Base-by-base conservation (phyloP, 2,113 vertebrate genomes). In the Tonatia bakeri region DNA sequence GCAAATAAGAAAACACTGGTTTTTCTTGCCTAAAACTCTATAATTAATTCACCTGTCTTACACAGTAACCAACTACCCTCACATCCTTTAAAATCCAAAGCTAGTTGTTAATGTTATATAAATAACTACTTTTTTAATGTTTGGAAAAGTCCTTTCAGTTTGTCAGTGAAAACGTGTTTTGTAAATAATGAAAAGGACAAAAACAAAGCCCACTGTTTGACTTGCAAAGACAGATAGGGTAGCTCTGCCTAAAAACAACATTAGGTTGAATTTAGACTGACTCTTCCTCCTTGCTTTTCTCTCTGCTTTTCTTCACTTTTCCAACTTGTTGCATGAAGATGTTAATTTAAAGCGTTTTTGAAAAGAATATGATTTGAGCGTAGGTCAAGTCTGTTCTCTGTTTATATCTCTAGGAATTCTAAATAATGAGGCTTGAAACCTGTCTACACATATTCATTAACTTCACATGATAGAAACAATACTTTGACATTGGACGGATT, bases 291-390 rank as follows among this genome's bases (percentile, higher is more conserved):
- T 69, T 52, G n/a, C 31, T 36, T 90, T 65, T 31, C 72, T 54
- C 43, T 79, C 36, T 81, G 24, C 61, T 77, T 82, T 94, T 76
- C 56, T 61, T 72, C 54, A 6, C 45, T 84, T 94, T 94, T 79
- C 87, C 96, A 97, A 97, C 98, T 97, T 98, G 98, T 98, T 98
- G 96, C 96, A 93, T 94, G 50, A 73, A 86, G 36, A 17, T 86
- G 38, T 97, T 97, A 96, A 80, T 89, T 70, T 33, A 79, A 79
- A 73, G 76, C 76, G 93, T 76, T 73, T 94, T 86, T 79, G 54
- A 82, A 43, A 89, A 96, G 89, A 40, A 79, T 83, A 81, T 50
- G 72, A 93, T 95, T n/a, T 95, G 65, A 93, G 31, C 75, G 77
- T 52, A 91, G 89, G 91, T 95, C 59, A 96, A 33, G 38, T 90